Conservation (phyloP, 1,140 invertebrate species). For the Chelonus insularis region DNA sequence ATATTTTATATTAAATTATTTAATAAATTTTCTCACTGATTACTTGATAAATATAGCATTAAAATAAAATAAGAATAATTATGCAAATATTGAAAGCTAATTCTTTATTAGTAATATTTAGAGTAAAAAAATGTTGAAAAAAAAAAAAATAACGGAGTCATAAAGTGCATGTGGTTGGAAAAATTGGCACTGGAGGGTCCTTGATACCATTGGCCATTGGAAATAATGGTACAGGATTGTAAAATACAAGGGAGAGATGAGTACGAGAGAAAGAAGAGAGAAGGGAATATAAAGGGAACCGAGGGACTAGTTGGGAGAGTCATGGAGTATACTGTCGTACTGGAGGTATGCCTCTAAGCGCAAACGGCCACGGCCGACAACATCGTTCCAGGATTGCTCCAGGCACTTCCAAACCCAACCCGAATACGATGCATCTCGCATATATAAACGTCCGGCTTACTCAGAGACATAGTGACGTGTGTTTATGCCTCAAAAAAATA, state of each 20-base stretch:
- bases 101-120: too few species aligned
- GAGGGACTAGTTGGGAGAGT: too few species aligned
- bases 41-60: too few species aligned
- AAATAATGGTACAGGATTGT: slow-evolving; percentile 26
- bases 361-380: slow-evolving; percentile 33
- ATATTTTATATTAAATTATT: too few species aligned
- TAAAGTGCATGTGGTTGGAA: not conserved
- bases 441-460: not conserved
- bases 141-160: too few species aligned
- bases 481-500: too few species aligned
- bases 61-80: too few species aligned
- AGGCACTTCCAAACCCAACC: slow-evolving; percentile 27
- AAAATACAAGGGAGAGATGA: not conserved
- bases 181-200: slow-evolving; percentile 17
- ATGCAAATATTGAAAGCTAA: too few species aligned
- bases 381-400: slow-evolving; percentile 27
- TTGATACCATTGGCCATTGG: slow-evolving; percentile 24
- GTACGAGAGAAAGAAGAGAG: not conserved
- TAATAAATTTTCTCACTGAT: too few species aligned
- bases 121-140: too few species aligned
- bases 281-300: slow-evolving; percentile 22
- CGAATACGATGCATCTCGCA: slow-evolving; percentile 5
- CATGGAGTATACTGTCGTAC: slow-evolving; percentile 7
- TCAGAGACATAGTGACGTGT: too few species aligned
- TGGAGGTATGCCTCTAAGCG: slow-evolving; percentile 22